Evolutionary conservation across 2,113 vertebrate genomes (phyloP).

Genomic region (Engystomops pustulosus): DNA sequence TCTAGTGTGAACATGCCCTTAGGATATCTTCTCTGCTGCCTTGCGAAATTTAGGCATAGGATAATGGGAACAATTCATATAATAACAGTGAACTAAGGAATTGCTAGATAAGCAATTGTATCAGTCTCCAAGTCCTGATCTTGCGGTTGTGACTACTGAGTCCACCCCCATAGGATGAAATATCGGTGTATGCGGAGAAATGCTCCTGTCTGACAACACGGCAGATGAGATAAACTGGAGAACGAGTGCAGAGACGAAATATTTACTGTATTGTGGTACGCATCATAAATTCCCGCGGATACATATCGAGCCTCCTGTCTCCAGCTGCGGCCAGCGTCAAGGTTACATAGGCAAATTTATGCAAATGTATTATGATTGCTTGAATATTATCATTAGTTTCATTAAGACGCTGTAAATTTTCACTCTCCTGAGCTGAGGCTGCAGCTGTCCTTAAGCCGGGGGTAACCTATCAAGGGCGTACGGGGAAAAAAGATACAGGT

Average conservation of each 20-base stretch:
- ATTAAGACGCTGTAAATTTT: conserved; percentile 38
- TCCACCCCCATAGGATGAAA: not conserved
- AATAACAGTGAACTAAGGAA: not conserved
- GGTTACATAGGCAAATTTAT: conserved; percentile 47
- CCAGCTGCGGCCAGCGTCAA: conserved; percentile 43
- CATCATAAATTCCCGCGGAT: conserved; percentile 38
- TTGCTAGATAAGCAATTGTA: not conserved
- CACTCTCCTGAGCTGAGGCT: not conserved
- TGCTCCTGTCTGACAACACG: conserved; percentile 12
- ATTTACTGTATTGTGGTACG: conserved; percentile 37
- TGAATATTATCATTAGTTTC: conserved; percentile 40
- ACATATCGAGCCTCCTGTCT: conserved; percentile 15
- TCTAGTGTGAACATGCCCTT: too few species aligned
- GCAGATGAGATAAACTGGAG: conserved; percentile 20
- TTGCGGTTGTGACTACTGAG: not conserved
- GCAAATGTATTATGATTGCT: conserved; percentile 35
- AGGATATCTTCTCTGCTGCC: too few species aligned
- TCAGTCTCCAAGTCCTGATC: too few species aligned
- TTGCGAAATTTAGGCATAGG: too few species aligned
- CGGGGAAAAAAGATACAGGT: not conserved
- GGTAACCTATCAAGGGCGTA: conserved; percentile 8
- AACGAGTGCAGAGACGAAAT: conserved; percentile 6
- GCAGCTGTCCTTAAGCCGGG: not conserved
- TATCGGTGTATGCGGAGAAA: not conserved
- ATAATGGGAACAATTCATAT: not conserved